A percentile compares a stretch with the other conserved stretches of the same genome.
Conservation (phyloP, 2,888 invertebrate genomes). For the Drosophila atripex region DNA sequence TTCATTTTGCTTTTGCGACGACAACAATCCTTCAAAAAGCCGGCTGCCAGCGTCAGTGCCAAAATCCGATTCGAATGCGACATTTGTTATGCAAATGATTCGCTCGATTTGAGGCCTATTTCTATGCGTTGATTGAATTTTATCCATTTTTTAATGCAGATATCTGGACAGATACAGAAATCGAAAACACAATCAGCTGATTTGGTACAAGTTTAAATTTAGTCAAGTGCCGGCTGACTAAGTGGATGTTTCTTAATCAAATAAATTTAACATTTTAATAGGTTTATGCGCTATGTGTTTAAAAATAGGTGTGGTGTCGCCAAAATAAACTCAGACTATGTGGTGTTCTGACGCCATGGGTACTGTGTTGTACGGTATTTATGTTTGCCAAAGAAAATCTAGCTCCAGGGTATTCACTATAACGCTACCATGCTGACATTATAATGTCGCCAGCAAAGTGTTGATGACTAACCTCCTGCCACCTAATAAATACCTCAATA, state of each 20-base stretch:
- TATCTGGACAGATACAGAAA: not conserved
- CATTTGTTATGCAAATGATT: conserved; percentile 66
- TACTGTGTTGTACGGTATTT: too few relatives aligned
- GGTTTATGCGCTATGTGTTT: conserved; percentile 14
- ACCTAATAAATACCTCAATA: conserved; percentile 43
- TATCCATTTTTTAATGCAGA: not conserved
- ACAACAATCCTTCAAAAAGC: conserved; percentile 45
- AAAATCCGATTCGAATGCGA: conserved; percentile 18
- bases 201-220: conserved; percentile 2
- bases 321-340: conserved; percentile 41
- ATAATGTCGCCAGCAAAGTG: conserved; percentile 15
- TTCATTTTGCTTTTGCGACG: conserved; percentile 27
- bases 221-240: conserved; percentile 7
- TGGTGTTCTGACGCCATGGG: not conserved
- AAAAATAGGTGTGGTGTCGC: conserved; percentile 45
- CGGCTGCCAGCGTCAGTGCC: conserved; percentile 17
- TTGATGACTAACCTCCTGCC: conserved; percentile 40
- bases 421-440: conserved; percentile 5
- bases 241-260: conserved; percentile 35
- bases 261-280: conserved; percentile 62
- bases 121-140: conserved; percentile 7
- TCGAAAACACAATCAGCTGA: conserved; percentile 7
- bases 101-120: conserved; percentile 17
- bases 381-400: not conserved
- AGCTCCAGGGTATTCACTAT: conserved; percentile 16